Base-by-base conservation (phyloP, 1,140 invertebrate genomes). In the Pogonomyrmex californicus region DNA sequence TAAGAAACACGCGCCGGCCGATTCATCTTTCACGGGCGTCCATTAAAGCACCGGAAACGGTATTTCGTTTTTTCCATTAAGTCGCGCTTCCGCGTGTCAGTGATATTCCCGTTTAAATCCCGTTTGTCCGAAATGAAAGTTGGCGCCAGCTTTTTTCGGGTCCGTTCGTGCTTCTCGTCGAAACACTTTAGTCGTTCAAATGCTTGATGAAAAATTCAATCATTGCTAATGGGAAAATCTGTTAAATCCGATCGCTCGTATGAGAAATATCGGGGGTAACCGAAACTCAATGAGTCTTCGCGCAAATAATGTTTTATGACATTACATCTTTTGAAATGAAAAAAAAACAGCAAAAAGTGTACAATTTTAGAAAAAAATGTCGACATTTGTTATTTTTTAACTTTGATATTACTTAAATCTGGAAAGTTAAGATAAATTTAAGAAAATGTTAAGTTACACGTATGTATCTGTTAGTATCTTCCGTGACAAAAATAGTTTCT, bases 41-140 rank as follows among this genome's bases (percentile, higher is more conserved):
- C 79, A 83, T 83, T 83, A 83, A 75, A 75, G 54, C 68, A 49
- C 41, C 68, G 56, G 68, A 83, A 83, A 49, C 79, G 54, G n/a
- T 83, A 83, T 75, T 83, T 83, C 68, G 79, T 83, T 83, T 83
- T 83, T 83, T 83, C 68, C 79, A 83, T 83, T 75, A 83, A 75
- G 68, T 83, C 68, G 41, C 68, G 30, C 41, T 73, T 73, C 79
- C 68, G 79, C 51, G 41, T 62, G 54, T n/a, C 79, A 49, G 68
- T 73, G 68, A 83, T 83, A 83, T 17, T 75, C n/a, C n/a, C 79
- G 79, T 83, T 83, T 83, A 60, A 83, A 75, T 73, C 79, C 79
- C 66, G 79, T 82, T 75, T 83, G 54, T 36, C 38, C 68, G 41
- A 75, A 58, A 83, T 75, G 41, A 83, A 83, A 75, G 54, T 83